Evolutionary conservation across 2,797 vertebrate species (phyloP), one percentile per base, ranked within the genome.

Genomic region (Tiaroga cobitis): DNA sequence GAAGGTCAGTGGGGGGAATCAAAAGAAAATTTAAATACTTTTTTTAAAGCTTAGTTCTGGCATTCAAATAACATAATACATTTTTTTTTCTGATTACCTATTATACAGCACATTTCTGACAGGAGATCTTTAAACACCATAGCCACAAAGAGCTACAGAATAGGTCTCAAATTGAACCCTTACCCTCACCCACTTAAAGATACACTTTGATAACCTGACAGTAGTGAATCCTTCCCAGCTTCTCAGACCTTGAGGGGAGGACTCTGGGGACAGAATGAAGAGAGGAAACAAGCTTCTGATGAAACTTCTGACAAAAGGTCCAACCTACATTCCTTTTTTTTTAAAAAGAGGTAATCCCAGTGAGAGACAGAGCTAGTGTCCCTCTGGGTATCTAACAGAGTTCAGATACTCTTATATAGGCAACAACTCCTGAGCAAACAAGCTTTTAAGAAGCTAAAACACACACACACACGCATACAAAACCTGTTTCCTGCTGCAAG

Each of bases 261-360:
- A 81, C 49, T 68, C 34, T 1, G 65, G 75, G 51, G 65, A 84
- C 65, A 56, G 8, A 69, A 56, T 41, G 49, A 39, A 81, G 49
- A 81, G 80, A 54, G 15, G 41, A 70, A 84, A 79, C 83, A 84
- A 84, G 65, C 75, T 46, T 84, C 49, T 61, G 83, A 68, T 84
- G 75, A 84, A 84, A 79, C 83, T n/a, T 79, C 67, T 84, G 65
- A 84, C 75, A 78, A 78, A 84, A 78, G 75, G 75, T 79, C 75
- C 65, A n/a, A 79, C 75, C 51, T 72, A 61, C 75, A 79, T 79
- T 72, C 37, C 26, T 69, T 56, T 49, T 56, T 49, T 78, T 56
- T 1, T 5, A 59, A 81, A 70, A 70, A n/a, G 24, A 76, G 43
- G 72, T 34, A 76, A 54, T 70, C 65, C 74, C 49, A 79, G 75